A percentile compares a stretch with the other conserved stretches of the same genome.
phyloP scores from a whole-genome alignment of 2,888 invertebrate species.

The Volucella bombylans region DNA sequence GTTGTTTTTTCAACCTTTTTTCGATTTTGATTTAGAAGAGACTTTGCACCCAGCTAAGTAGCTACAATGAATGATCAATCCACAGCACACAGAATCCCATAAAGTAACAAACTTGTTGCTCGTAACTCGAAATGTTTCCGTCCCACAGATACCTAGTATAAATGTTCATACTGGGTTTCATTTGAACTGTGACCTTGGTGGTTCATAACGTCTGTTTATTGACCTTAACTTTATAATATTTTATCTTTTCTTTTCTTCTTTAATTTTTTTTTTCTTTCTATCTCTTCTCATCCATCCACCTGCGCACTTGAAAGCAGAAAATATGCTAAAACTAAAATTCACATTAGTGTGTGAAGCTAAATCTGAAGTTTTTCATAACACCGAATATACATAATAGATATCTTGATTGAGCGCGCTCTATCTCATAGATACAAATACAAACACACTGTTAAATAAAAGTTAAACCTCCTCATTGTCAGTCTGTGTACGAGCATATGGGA shows the following conservation, averaged over 20 bases:
- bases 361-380: conserved; percentile 30
- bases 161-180: not conserved
- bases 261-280: no score
- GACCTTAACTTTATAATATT: conserved; percentile 48
- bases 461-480: not conserved
- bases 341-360: not conserved
- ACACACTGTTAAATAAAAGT: conserved; percentile 6
- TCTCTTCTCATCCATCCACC: no score
- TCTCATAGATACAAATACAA: conserved; percentile 2
- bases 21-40: no score
- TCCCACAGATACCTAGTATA: not conserved
- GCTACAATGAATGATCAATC: no score
- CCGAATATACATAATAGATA: conserved; percentile 1
- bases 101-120: no score
- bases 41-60: no score
- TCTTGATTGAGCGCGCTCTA: conserved; percentile 28
- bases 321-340: conserved; percentile 4
- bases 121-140: not conserved
- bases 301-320: not conserved
- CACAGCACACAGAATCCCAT: no score
- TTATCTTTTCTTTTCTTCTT: no score
- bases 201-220: conserved; percentile 66
- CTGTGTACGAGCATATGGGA: not conserved
- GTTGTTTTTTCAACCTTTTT: no score
- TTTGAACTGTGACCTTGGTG: conserved; percentile 51